These are phyloP conservation scores for Anguilla pacifica DNA, from an alignment of 2,797 vertebrate genomes.

Conservation along the genomic window DNA sequence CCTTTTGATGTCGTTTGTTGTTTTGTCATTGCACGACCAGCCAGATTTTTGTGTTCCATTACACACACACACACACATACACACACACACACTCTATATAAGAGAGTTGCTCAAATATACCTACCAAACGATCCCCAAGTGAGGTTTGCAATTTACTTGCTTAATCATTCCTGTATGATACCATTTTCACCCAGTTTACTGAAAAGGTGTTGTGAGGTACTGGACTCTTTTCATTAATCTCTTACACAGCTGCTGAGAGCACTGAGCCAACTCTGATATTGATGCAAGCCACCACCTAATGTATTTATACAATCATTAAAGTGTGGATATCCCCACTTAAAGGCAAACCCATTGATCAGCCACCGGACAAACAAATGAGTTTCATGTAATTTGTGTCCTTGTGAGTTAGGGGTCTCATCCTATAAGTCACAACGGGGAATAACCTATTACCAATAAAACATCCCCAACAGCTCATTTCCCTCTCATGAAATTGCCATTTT, in stretches of 20 bases:
- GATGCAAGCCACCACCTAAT: neutral
- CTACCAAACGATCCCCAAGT: neutral
- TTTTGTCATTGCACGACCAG: neutral
- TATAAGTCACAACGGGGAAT: neutral
- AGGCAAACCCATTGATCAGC: neutral
- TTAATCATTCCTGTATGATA: neutral
- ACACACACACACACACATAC: neutral
- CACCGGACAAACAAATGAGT: neutral
- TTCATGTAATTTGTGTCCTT: neutral
- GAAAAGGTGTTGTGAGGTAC: neutral
- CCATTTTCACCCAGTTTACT: neutral
- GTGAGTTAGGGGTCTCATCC: neutral
- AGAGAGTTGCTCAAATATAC: neutral
- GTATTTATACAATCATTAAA: neutral
- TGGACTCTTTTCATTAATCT: neutral
- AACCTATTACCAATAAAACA: neutral
- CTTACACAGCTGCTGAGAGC: neutral
- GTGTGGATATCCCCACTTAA: constrained; percentile 3
- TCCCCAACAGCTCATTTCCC: neutral
- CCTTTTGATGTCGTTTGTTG: neutral
- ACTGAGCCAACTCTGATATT: neutral
- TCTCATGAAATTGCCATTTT: neutral
- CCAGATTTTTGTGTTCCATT: neutral
- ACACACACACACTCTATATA: neutral
- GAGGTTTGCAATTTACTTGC: neutral